These are phyloP conservation scores for Plebejus anna DNA, from an alignment of 2,888 invertebrate genomes.

Conservation along the genomic window DNA sequence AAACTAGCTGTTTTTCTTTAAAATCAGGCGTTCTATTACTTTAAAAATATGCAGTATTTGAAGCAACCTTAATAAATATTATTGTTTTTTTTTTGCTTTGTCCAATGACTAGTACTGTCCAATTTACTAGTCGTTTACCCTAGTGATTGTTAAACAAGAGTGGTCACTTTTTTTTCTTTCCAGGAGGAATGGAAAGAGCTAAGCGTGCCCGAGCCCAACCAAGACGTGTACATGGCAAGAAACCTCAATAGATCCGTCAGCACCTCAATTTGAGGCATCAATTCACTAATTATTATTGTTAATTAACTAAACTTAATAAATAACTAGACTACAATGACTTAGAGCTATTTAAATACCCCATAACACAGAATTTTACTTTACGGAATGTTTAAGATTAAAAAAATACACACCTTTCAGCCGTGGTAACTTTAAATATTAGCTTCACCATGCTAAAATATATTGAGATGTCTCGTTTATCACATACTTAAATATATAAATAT, in stretches of 20 bases:
- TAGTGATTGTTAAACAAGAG: background rate
- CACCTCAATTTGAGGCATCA: slow-evolving; percentile 37
- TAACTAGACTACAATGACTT: slow-evolving; percentile 9
- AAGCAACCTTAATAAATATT: too few species aligned
- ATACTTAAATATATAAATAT: background rate
- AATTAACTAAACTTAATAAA: slow-evolving; percentile 29
- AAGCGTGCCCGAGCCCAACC: slow-evolving; percentile 61
- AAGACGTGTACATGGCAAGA: slow-evolving; percentile 35
- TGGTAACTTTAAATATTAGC: background rate
- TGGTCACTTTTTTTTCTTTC: slow-evolving; percentile 33
- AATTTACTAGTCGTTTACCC: too few species aligned
- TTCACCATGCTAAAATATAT: background rate
- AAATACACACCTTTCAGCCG: background rate
- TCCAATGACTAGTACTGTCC: too few species aligned
- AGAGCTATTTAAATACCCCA: slow-evolving; percentile 20
- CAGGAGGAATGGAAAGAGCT: slow-evolving; percentile 72
- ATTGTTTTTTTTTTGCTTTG: too few species aligned
- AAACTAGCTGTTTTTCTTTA: too few species aligned
- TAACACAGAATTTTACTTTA: slow-evolving; percentile 5
- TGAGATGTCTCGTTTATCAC: background rate
- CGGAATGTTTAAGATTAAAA: slow-evolving; percentile 1
- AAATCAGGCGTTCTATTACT: too few species aligned
- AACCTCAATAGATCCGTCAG: slow-evolving; percentile 39
- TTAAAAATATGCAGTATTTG: too few species aligned
- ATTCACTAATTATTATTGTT: slow-evolving; percentile 16